Evolutionary conservation across 92 coral and sea anemone species (phyloP).

Genomic region (Anthopleura xanthogrammica): DNA sequence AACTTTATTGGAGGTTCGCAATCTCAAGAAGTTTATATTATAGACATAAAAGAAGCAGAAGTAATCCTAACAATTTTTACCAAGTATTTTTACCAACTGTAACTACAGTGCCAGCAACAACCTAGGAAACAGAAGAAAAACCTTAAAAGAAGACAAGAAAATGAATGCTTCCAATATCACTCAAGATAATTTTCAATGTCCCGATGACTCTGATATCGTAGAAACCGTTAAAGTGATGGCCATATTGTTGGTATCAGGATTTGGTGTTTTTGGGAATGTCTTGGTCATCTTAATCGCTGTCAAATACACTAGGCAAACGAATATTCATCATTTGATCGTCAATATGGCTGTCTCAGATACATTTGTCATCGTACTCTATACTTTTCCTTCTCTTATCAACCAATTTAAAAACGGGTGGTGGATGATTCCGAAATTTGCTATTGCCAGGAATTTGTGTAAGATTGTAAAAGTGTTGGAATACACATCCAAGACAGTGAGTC

Average conservation of each 20-base stretch:
- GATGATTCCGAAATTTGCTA: background rate
- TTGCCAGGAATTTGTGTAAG: background rate
- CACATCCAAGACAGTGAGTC: slow-evolving; percentile 10
- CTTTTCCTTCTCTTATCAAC: background rate
- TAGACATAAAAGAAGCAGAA: too few species aligned
- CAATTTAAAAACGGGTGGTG: background rate
- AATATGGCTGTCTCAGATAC: slow-evolving; percentile 27
- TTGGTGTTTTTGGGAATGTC: slow-evolving; percentile 10
- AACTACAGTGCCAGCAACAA: too few species aligned
- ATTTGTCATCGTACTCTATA: background rate
- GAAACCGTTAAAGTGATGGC: slow-evolving; percentile 24
- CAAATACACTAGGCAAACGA: slow-evolving; percentile 10
- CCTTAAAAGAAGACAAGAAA: too few species aligned
- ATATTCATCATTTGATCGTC: slow-evolving; percentile 13
- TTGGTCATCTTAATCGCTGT: slow-evolving; percentile 7
- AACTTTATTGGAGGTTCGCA: too few species aligned
- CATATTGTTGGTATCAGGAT: background rate
- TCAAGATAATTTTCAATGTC: background rate
- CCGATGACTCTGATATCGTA: background rate
- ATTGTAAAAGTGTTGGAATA: background rate
- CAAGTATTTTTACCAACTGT: too few species aligned
- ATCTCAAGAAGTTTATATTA: too few species aligned
- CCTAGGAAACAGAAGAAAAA: too few species aligned
- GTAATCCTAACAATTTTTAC: too few species aligned
- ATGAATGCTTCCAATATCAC: background rate